Evolutionary conservation across 2,888 invertebrate genomes (phyloP).

Genomic region (Pteria penguin): DNA sequence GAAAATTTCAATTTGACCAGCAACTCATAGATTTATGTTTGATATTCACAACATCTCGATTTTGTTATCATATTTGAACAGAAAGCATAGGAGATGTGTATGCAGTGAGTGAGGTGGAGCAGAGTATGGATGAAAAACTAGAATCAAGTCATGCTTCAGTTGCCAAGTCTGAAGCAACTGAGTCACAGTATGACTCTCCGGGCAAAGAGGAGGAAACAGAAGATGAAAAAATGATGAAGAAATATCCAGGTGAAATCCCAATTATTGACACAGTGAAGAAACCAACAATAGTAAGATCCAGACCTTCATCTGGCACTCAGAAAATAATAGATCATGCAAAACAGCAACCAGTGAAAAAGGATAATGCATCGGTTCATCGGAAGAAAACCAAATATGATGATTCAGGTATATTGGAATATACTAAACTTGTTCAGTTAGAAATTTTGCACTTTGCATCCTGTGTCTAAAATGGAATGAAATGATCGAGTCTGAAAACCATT

Average conservation of each 20-base stretch:
- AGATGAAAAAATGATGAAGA: conserved; percentile 54
- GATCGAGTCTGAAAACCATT: no score
- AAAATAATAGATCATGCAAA: conserved; percentile 36
- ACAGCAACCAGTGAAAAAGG: conserved; percentile 21
- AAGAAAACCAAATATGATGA: conserved; percentile 75
- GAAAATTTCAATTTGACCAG: no score
- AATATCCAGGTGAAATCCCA: conserved; percentile 63
- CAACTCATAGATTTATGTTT: no score
- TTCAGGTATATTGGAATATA: conserved; percentile 62
- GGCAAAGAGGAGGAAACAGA: conserved; percentile 52
- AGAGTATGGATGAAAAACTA: neutral
- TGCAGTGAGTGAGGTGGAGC: conserved; percentile 1
- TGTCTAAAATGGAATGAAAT: no score
- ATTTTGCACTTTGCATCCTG: no score
- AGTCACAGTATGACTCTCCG: conserved; percentile 5
- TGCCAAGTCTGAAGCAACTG: conserved; percentile 8
- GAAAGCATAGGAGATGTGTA: conserved; percentile 2
- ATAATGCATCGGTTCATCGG: conserved; percentile 40
- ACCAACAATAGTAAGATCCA: neutral
- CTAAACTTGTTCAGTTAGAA: no score
- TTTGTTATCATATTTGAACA: no score
- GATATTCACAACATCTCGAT: no score
- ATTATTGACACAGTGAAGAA: conserved; percentile 55
- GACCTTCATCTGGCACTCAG: conserved; percentile 21
- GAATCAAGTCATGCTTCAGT: neutral